Percentiles rank a stretch among this genome's conserved stretches.
phyloP scores from a whole-genome alignment of 2,797 vertebrate species.

The Urocyon cinereoargenteus region DNA sequence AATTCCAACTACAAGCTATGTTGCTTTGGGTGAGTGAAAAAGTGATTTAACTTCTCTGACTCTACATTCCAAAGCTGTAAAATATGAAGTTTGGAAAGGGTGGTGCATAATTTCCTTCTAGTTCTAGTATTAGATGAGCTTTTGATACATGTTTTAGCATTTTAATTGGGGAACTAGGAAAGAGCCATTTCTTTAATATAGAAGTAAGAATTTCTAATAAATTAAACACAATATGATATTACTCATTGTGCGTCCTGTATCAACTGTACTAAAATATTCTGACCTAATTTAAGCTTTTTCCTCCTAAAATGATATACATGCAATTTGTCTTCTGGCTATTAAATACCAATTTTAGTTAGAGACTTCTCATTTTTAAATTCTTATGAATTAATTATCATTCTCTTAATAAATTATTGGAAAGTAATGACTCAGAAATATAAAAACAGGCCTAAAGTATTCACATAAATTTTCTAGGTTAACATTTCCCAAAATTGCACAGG shows the following conservation, averaged over 20 bases:
- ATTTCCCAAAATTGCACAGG: slow-evolving; percentile 10
- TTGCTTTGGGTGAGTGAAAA: not conserved
- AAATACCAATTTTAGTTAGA: slow-evolving; percentile 62
- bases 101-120: not conserved
- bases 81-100: not conserved
- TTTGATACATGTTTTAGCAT: slow-evolving; percentile 18
- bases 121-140: not conserved
- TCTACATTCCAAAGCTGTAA: not conserved
- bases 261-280: slow-evolving; percentile 40
- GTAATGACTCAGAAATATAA: slow-evolving; percentile 62
- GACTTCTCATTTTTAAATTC: slow-evolving; percentile 64
- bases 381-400: slow-evolving; percentile 77
- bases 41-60: not conserved
- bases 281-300: slow-evolving; percentile 64
- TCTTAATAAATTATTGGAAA: slow-evolving; percentile 71
- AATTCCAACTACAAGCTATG: not conserved
- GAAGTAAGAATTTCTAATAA: slow-evolving; percentile 28
- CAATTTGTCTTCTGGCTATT: slow-evolving; percentile 66
- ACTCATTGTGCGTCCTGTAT: not conserved
- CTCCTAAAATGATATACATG: slow-evolving; percentile 53
- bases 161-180: slow-evolving; percentile 38
- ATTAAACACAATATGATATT: not conserved
- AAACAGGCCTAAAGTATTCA: not conserved
- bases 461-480: not conserved
- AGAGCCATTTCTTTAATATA: slow-evolving; percentile 24